Conservation (phyloP, 2,113 vertebrate genomes). For the Geococcyx californianus region DNA sequence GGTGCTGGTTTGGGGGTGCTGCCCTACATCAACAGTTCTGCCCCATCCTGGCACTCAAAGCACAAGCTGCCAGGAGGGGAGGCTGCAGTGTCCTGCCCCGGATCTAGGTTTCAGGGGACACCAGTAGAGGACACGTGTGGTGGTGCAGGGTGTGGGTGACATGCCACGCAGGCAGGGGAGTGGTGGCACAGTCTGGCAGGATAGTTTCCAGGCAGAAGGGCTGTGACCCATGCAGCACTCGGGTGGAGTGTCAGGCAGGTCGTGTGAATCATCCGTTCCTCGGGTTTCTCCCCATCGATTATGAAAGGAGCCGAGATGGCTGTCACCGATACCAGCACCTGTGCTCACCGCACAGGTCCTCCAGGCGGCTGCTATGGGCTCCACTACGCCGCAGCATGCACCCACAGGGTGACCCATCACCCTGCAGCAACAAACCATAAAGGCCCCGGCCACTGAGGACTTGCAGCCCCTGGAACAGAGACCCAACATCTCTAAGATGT, state of each 20-base stretch:
- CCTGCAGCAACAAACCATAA: no score
- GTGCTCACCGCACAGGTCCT: no score
- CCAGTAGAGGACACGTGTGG: accelerated
- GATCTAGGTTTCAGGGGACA: background rate
- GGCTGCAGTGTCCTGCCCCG: background rate
- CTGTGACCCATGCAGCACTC: background rate
- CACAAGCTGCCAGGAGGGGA: background rate
- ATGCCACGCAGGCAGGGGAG: background rate
- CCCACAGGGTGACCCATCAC: background rate
- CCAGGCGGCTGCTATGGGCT: background rate
- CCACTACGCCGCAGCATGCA: accelerated
- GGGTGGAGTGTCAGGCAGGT: background rate
- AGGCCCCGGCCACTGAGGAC: background rate
- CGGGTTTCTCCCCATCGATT: conserved; percentile 6
- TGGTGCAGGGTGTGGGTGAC: accelerated
- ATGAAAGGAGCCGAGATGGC: conserved; percentile 54
- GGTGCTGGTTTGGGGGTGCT: background rate
- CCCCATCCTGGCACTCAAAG: accelerated
- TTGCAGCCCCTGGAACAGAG: background rate
- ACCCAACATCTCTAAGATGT: background rate
- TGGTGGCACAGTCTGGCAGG: background rate
- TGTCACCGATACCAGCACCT: background rate
- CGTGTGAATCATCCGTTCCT: background rate
- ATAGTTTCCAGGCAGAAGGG: background rate
- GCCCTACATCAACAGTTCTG: accelerated